A percentile compares a stretch with the other conserved stretches of the same genome.
These are phyloP conservation scores for Temnopleurus reevesii DNA, from an alignment of 53 echinoderm and acorn worm genomes.

Conservation along the genomic window DNA sequence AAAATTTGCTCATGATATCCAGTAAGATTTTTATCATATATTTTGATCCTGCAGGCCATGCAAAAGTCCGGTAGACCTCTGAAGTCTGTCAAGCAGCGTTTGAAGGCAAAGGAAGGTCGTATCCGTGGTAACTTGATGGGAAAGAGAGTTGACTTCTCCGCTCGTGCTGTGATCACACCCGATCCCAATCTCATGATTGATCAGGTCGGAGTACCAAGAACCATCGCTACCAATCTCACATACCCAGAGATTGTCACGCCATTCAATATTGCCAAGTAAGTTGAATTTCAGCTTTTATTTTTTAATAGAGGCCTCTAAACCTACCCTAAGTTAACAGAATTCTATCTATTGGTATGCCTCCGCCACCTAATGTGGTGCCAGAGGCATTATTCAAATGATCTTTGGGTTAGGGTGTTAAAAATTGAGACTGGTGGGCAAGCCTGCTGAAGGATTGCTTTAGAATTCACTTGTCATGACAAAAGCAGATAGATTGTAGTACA, in stretches of 20 bases:
- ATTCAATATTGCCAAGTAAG: conserved; percentile 99
- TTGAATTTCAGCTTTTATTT: neutral
- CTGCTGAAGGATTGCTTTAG: too few species aligned
- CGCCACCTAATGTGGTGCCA: too few species aligned
- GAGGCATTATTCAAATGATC: too few species aligned
- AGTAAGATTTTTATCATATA: too few species aligned
- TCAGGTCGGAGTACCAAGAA: conserved; percentile 97
- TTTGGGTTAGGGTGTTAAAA: too few species aligned
- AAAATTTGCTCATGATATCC: too few species aligned
- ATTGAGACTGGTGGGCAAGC: too few species aligned
- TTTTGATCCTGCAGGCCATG: conserved; percentile 74
- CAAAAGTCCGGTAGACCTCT: conserved; percentile 98
- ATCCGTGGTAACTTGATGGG: conserved; percentile 99
- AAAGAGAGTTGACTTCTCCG: conserved; percentile 98
- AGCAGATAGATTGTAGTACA: too few species aligned
- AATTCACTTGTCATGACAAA: too few species aligned
- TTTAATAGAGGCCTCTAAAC: too few species aligned
- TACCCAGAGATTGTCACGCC: conserved; percentile 98
- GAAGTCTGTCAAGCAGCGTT: conserved; percentile 87
- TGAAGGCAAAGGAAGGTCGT: conserved; percentile 97
- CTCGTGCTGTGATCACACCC: conserved; percentile 97
- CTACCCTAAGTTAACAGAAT: too few species aligned
- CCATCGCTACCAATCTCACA: conserved; percentile 93
- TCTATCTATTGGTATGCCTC: too few species aligned
- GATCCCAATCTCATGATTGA: conserved; percentile 98